phyloP scores from a whole-genome alignment of 1,140 invertebrate genomes.

The Zelostemma sp. region DNA sequence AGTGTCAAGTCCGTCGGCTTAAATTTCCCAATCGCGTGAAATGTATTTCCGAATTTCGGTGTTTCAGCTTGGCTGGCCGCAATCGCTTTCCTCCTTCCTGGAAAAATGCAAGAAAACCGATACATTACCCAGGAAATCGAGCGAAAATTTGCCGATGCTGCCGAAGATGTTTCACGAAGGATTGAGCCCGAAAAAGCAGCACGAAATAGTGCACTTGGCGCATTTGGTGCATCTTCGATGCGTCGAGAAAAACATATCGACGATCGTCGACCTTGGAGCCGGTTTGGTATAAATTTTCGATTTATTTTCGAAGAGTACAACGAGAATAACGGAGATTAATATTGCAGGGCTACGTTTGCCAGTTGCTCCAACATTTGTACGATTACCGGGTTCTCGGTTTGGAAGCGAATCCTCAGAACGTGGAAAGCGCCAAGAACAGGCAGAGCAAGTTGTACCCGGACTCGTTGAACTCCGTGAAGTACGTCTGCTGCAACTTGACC shows the following conservation, averaged over 20 bases:
- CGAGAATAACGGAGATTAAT: constrained; percentile 1
- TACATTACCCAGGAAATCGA: constrained; percentile 40
- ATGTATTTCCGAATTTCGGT: too few relatives aligned
- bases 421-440: constrained; percentile 75
- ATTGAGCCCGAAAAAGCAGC: constrained; percentile 76
- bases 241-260: constrained; percentile 63
- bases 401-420: constrained; percentile 75
- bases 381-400: constrained; percentile 79
- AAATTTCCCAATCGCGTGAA: constrained; percentile 37
- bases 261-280: constrained; percentile 85
- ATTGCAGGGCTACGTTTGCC: constrained; percentile 81
- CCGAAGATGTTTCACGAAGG: constrained; percentile 60
- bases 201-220: constrained; percentile 77
- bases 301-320: constrained; percentile 6
- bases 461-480: constrained; percentile 72
- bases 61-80: constrained; percentile 62
- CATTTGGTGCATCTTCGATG: constrained; percentile 73
- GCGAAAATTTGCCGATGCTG: constrained; percentile 26
- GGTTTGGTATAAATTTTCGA: constrained; percentile 74
- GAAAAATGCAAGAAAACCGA: constrained; percentile 55
- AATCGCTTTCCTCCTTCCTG: constrained; percentile 65
- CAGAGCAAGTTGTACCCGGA: constrained; percentile 72
- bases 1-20: constrained; percentile 41
- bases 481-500: constrained; percentile 71
- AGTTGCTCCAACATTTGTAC: constrained; percentile 76